Evolutionary conservation across 2,888 invertebrate genomes (phyloP), one percentile per base, ranked within the genome.

Genomic region (Acanthosepion esculentum): DNA sequence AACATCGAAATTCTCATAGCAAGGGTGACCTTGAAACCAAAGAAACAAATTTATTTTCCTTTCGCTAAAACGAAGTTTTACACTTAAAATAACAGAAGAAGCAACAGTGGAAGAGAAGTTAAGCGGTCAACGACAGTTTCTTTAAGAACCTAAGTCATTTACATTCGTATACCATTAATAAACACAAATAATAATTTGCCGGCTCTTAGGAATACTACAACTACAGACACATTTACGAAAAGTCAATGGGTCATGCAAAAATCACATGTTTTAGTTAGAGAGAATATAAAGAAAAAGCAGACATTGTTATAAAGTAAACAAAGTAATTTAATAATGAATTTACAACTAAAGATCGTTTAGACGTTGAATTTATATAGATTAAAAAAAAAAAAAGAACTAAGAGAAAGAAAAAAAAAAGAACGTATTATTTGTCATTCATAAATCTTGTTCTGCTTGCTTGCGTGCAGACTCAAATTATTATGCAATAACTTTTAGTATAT

Each of bases 1-100:
- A 59, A 33, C 91, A 91, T 94, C 91, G 23, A 92, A 94, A 50
- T 33, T 91, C 59, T 91, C 20, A 53, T 48, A 53, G 41, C 33
- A 18, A 48, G n/a, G 48, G 41, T n/a, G 78, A 92, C 53, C 48
- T 94, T 53, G 50, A 78, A 78, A n/a, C 10, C 8, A 78, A 78
- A 59, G 59, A 23, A 59, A 59, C 59, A 78, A 78, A 33, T n/a
- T 12, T 5, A n/a, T 78, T n/a, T 78, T 78, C 78, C 15, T 78
- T 78, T 18, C n/a, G n/a, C 5, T 78, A n/a, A n/a, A n/a, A 12
- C n/a, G n/a, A 23, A 7, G 23, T 23, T 59, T 59, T 23, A 20
- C 23, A 59, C 23, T 59, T 3, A 78, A n/a, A n/a, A 78, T 78
- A 18, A n/a, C 15, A n/a, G 2, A 78, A 64, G 29, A 26, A 78